Evolutionary conservation across 2,888 invertebrate species (phyloP).

Genomic region (Thyatira batis): DNA sequence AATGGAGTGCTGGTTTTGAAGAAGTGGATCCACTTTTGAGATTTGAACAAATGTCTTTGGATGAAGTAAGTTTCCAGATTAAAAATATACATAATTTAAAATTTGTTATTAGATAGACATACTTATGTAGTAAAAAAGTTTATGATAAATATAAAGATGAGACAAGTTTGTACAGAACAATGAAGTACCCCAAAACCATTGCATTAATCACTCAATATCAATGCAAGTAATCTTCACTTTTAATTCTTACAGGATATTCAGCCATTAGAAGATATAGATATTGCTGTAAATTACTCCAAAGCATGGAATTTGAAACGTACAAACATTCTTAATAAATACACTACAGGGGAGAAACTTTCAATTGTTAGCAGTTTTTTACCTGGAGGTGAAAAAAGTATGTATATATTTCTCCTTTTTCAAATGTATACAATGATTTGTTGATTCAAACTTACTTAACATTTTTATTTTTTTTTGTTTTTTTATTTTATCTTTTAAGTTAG

Average conservation of each 20-base stretch:
- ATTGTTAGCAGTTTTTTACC: conserved; percentile 94
- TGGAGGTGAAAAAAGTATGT: conserved; percentile 89
- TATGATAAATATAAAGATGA: too few relatives aligned
- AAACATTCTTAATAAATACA: conserved; percentile 93
- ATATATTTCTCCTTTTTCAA: conserved; percentile 6
- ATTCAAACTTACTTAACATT: conserved; percentile 4
- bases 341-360: conserved; percentile 95
- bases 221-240: conserved; percentile 13
- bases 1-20: conserved; percentile 73
- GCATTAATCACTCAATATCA: neutral
- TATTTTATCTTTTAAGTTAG: conserved; percentile 71
- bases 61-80: conserved; percentile 47
- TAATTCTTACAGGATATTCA: conserved; percentile 44
- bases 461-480: conserved; percentile 37
- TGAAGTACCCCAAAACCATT: too few relatives aligned
- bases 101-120: neutral
- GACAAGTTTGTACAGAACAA: too few relatives aligned
- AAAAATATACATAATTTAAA: neutral
- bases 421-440: neutral
- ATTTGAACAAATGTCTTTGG: conserved; percentile 67
- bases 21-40: conserved; percentile 69
- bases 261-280: conserved; percentile 33
- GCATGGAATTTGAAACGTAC: conserved; percentile 90
- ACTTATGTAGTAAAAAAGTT: too few relatives aligned
- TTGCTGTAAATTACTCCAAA: conserved; percentile 80